phyloP scores from a whole-genome alignment of 2,113 vertebrate species.

The Zootoca vivipara region DNA sequence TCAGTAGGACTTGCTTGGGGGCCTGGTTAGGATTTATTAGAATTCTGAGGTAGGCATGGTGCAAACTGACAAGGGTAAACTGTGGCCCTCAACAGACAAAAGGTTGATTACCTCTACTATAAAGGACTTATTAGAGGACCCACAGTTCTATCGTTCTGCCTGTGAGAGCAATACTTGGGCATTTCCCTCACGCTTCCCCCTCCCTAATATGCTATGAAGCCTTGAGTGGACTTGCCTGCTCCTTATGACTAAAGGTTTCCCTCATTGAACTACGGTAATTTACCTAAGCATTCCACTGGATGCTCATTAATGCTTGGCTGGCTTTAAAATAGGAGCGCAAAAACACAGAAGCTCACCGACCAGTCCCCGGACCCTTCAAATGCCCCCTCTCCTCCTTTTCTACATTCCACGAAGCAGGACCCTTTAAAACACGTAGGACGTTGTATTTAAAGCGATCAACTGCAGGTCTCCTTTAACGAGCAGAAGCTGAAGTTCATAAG shows the following conservation, averaged over 20 bases:
- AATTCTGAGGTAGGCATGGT: no score
- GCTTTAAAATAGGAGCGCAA: not conserved
- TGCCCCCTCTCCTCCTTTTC: not conserved
- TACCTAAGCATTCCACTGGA: not conserved
- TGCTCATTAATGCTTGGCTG: not conserved
- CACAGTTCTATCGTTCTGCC: not conserved
- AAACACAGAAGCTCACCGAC: not conserved
- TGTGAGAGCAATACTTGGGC: not conserved
- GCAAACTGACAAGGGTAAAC: no score
- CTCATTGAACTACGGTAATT: not conserved
- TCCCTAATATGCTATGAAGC: not conserved
- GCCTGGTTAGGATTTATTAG: no score
- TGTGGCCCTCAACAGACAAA: no score
- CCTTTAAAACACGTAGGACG: not conserved
- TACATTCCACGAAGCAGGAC: not conserved
- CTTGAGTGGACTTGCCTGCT: not conserved
- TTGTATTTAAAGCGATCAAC: conserved; percentile 1
- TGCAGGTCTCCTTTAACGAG: conserved; percentile 17
- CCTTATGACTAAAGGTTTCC: not conserved
- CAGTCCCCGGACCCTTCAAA: not conserved
- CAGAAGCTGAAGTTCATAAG: conserved; percentile 45
- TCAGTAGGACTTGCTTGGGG: no score
- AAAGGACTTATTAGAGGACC: not conserved
- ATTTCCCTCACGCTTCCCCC: no score
- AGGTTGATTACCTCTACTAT: no score